Conservation (phyloP, 2,888 invertebrate genomes). For the Oscheius sp. region DNA sequence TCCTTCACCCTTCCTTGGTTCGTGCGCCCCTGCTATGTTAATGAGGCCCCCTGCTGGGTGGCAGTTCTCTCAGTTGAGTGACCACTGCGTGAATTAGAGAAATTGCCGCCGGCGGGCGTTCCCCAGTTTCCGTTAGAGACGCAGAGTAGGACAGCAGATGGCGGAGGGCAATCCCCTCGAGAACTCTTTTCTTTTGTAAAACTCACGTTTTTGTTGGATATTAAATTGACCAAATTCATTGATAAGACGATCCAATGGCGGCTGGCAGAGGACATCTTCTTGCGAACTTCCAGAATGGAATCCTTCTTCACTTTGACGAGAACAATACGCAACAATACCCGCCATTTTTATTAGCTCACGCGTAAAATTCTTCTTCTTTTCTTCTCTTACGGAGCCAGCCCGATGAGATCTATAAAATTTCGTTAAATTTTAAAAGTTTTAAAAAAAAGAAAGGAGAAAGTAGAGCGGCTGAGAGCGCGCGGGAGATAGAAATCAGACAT, state of each 20-base stretch:
- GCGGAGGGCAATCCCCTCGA: neutral
- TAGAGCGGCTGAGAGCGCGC: neutral
- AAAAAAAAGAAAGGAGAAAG: constrained; percentile 4
- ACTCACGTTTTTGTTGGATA: constrained; percentile 30
- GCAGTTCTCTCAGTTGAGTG: constrained; percentile 2
- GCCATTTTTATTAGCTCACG: constrained; percentile 12
- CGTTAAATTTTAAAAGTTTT: neutral
- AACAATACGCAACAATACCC: constrained; percentile 19
- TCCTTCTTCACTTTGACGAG: constrained; percentile 32
- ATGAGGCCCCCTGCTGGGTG: constrained; percentile 31
- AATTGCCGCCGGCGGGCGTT: too few relatives aligned
- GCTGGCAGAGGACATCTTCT: constrained; percentile 14
- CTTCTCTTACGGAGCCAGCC: constrained; percentile 25
- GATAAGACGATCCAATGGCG: constrained; percentile 12
- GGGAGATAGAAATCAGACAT: neutral
- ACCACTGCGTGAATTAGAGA: constrained; percentile 27
- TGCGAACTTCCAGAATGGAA: constrained; percentile 29
- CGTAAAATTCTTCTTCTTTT: neutral
- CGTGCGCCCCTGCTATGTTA: constrained; percentile 27
- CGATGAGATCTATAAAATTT: constrained; percentile 20
- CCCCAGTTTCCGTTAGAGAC: neutral
- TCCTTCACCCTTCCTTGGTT: constrained; percentile 3
- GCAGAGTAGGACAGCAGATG: constrained; percentile 25
- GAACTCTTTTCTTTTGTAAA: neutral
- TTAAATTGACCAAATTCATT: constrained; percentile 13